Evolutionary conservation across 2,888 invertebrate genomes (phyloP).

Genomic region (Drosophila falleni): DNA sequence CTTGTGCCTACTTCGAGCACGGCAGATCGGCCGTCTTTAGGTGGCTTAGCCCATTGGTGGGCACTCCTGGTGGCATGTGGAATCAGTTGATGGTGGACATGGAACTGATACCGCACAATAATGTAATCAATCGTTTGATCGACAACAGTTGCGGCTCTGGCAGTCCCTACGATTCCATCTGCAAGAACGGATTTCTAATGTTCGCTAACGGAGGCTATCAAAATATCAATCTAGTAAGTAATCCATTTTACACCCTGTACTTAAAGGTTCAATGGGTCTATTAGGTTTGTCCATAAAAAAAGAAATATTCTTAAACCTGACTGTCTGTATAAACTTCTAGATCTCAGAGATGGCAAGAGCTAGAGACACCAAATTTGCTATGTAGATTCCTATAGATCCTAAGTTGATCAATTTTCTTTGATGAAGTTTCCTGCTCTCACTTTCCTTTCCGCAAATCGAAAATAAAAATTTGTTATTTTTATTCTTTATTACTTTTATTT

Average conservation of each 20-base stretch:
- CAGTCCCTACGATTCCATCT: slow-evolving; percentile 47
- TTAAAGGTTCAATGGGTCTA: background rate
- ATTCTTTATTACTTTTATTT: background rate
- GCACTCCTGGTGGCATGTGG: slow-evolving; percentile 72
- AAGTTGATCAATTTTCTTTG: no score
- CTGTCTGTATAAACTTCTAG: no score
- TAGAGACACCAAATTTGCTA: no score
- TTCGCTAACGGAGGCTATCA: slow-evolving; percentile 75
- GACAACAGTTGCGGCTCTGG: slow-evolving; percentile 70
- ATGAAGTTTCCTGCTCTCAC: no score
- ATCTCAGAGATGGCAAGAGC: no score
- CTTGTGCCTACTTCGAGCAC: slow-evolving; percentile 86
- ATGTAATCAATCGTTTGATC: slow-evolving; percentile 62
- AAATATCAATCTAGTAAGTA: slow-evolving; percentile 71
- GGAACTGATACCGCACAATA: slow-evolving; percentile 76
- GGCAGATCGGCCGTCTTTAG: slow-evolving; percentile 85
- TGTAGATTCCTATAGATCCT: no score
- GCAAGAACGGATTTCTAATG: slow-evolving; percentile 70
- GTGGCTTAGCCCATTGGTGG: slow-evolving; percentile 83
- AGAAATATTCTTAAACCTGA: no score
- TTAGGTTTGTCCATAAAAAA: background rate
- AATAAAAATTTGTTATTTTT: no score
- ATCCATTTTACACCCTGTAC: background rate
- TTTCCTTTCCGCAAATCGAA: no score
- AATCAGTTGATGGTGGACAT: slow-evolving; percentile 63